These are phyloP conservation scores for Crotalus tigris DNA, from an alignment of 2,113 vertebrate species.

Conservation along the genomic window DNA sequence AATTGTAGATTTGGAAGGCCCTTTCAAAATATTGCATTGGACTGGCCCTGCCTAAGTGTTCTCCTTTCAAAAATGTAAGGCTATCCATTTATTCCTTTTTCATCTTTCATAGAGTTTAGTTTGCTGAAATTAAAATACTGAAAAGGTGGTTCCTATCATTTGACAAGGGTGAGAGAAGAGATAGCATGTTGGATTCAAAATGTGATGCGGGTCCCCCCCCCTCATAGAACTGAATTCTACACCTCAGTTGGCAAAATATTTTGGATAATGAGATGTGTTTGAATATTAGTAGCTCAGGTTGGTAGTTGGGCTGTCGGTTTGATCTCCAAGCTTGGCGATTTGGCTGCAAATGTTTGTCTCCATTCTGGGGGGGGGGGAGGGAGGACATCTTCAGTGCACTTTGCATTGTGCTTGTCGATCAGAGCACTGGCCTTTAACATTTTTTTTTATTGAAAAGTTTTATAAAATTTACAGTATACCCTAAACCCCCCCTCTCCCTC, in stretches of 20 bases:
- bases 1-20: no score
- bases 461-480: no score
- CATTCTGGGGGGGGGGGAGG: no score
- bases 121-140: background rate
- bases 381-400: no score
- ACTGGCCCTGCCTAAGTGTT: background rate
- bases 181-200: background rate
- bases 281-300: no score
- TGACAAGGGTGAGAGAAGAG: background rate
- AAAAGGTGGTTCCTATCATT: background rate
- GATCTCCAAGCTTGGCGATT: no score
- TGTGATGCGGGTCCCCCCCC: background rate
- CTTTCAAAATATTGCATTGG: background rate
- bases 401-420: no score
- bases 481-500: no score
- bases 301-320: no score
- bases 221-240: background rate
- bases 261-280: background rate
- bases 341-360: no score
- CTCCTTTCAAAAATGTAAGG: background rate
- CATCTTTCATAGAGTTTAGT: background rate
- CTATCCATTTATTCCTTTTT: background rate
- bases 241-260: background rate
- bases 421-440: no score
- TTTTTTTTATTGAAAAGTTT: no score